Evolutionary conservation across 2,888 invertebrate genomes (phyloP), one percentile per base, ranked within the genome.

Genomic region (Tetragonula carbonaria): DNA sequence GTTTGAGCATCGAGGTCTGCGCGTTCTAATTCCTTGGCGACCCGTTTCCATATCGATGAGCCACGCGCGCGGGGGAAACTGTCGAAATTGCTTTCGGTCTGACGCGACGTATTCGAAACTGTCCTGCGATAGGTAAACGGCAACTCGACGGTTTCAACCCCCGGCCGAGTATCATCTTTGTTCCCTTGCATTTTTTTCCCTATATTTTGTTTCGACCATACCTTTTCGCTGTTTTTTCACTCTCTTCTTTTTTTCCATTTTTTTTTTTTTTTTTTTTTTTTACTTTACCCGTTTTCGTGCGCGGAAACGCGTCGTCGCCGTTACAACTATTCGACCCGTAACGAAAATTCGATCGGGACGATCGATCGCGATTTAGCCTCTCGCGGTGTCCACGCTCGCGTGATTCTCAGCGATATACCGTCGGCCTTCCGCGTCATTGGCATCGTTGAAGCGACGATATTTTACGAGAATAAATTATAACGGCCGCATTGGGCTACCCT

Each of bases 41-140:
- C 93, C 93, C 92, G 93, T 94, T 94, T 93, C 92, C 94, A 94
- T 94, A 94, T 93, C 94, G 94, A 93, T 92, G 93, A 93, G 91
- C 87, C 87, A 79, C 88, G 86, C 88, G 88, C 88, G 18, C 16
- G 62, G 62, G 33, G 16, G 62, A 18, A 62, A 62, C 62, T 28
- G 86, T 65, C 88, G 84, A 92, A 91, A 93, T 93, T 91, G 88
- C 90, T 89, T 91, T 91, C 88, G 88, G 88, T 50, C 80, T 77
- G 85, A 86, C 85, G 80, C 78, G 85, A 86, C 85, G 80, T 87
- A 90, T 91, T 90, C 87, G 84, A 86, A 89, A 85, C 89, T 86
- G 86, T 80, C 63, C 74, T 75, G 68, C 72, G 83, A 74, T 80
- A 65, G 68, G 85, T 78, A 71, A 78, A 68, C 76, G 68, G 50